Base-by-base conservation (phyloP, 1,140 invertebrate species). In the Drosophila baimaii region DNA sequence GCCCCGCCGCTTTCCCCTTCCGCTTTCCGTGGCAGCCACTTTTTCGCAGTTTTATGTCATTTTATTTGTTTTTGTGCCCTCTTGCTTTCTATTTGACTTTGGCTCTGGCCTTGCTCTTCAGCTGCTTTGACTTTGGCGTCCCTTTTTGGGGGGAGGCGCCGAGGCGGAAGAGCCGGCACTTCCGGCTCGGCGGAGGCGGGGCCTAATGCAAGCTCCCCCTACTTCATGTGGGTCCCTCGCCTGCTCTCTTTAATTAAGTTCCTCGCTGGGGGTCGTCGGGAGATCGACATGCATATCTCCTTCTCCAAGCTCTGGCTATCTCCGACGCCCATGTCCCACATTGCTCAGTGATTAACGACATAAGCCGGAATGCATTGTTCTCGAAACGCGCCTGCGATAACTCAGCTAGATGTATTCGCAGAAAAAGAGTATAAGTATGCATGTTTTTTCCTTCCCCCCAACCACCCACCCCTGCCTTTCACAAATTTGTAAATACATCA, bases 11-110 rank as follows among this genome's bases (percentile, higher is more conserved):
- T n/a, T 12, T n/a, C 49, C 9, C 29, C 5, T 31, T n/a, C n/a
- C n/a, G n/a, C n/a, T n/a, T n/a, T n/a, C n/a, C 27, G 9, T 8
- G 39, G 25, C 29, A 52, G 19, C 64, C 27, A 44, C 49, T 56
- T 55, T 58, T 59, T 51, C 37, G 29, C 56, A 58, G 52, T 41
- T 66, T 63, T 54, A 64, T 66, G 79, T 27, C 68, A 54, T 78
- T 78, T 79, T 86, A 85, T 86, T 85, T 85, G 79, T 76, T 81
- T 86, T 71, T 86, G 41, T 75, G 37, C 5, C 15, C 39, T 29
- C 56, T 46, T 47, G 63, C 17, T 65, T 65, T 62, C 25, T 44
- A 70, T 73, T 59, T 72, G 35, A 51, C 74, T 77, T 51, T 56
- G 51, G 61, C 49, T 63, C 43, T 64, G 55, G 59, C 56, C 59